These are phyloP conservation scores for Oxycera nigricornis DNA, from an alignment of 2,888 invertebrate species.

Conservation along the genomic window DNA sequence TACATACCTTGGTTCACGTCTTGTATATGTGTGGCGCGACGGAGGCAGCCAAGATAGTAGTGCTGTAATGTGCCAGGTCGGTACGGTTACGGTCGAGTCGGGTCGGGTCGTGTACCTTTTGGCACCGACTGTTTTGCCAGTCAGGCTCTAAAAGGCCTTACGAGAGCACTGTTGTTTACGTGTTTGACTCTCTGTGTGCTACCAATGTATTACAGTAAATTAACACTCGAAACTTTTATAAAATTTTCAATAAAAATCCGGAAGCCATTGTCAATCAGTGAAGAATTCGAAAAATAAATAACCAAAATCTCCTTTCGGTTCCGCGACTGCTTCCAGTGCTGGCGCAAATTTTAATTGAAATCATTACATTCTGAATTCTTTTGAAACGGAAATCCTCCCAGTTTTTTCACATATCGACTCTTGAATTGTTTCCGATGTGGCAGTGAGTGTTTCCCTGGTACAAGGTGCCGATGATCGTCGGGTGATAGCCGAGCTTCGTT, in stretches of 20 bases:
- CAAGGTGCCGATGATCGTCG: no score
- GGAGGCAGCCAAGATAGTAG: slow-evolving; percentile 15
- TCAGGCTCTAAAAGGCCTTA: slow-evolving; percentile 64
- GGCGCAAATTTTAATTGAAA: background rate
- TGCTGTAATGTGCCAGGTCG: slow-evolving; percentile 61
- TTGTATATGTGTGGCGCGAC: slow-evolving; percentile 36
- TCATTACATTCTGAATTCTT: background rate
- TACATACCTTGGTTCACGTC: no score
- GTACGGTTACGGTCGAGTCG: slow-evolving; percentile 64
- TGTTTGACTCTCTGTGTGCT: slow-evolving; percentile 23
- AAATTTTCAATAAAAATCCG: background rate
- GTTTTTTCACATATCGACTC: no score
- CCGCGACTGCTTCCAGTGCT: no score
- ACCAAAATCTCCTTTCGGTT: background rate
- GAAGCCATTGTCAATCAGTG: background rate
- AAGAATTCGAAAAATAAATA: background rate
- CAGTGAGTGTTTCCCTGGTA: no score
- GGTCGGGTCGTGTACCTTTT: slow-evolving; percentile 65
- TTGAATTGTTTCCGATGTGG: no score
- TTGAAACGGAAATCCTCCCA: background rate
- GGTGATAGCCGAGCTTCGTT: no score
- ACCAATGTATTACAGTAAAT: background rate
- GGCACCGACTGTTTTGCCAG: slow-evolving; percentile 64
- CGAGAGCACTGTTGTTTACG: slow-evolving; percentile 57
- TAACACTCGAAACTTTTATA: slow-evolving; percentile 3